phyloP scores from a whole-genome alignment of 2,888 invertebrate species.

The Spatulosminthurus flaviceps region DNA sequence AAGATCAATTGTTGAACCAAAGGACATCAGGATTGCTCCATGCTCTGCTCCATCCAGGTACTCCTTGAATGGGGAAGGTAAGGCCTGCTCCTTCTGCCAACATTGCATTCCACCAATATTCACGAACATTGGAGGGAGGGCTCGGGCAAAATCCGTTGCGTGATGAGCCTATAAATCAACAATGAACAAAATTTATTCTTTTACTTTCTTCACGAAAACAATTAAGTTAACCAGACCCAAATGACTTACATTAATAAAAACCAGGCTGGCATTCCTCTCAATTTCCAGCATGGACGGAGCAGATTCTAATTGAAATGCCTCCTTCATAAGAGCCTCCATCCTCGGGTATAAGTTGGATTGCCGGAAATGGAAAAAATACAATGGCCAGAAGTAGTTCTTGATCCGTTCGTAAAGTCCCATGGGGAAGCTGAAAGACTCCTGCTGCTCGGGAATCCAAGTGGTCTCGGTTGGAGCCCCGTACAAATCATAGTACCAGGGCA shows the following conservation, averaged over 20 bases:
- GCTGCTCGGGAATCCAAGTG: conserved; percentile 54
- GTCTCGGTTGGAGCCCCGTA: conserved; percentile 54
- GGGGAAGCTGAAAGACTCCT: conserved; percentile 34
- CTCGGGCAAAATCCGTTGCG: conserved; percentile 57
- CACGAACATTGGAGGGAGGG: conserved; percentile 53
- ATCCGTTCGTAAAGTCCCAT: conserved; percentile 51
- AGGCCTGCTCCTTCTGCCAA: conserved; percentile 51
- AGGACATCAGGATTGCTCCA: conserved; percentile 61
- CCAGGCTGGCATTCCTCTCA: conserved; percentile 57
- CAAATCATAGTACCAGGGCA: conserved; percentile 56
- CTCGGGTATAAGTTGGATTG: conserved; percentile 43
- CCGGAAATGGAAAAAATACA: conserved; percentile 44
- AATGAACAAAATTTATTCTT: too few relatives aligned
- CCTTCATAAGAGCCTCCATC: conserved; percentile 47
- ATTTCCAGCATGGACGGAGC: conserved; percentile 52
- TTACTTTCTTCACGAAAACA: too few relatives aligned
- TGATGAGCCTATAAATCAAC: conserved; percentile 49
- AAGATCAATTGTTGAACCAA: conserved; percentile 61
- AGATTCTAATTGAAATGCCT: conserved; percentile 39
- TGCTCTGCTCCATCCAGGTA: conserved; percentile 56
- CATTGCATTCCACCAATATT: conserved; percentile 60
- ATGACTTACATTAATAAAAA: conserved; percentile 56
- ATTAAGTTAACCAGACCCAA: not conserved
- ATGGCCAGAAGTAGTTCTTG: conserved; percentile 43
- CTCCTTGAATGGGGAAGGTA: conserved; percentile 51